Evolutionary conservation across 2,113 vertebrate species (phyloP).

Genomic region (Helogale parvula): DNA sequence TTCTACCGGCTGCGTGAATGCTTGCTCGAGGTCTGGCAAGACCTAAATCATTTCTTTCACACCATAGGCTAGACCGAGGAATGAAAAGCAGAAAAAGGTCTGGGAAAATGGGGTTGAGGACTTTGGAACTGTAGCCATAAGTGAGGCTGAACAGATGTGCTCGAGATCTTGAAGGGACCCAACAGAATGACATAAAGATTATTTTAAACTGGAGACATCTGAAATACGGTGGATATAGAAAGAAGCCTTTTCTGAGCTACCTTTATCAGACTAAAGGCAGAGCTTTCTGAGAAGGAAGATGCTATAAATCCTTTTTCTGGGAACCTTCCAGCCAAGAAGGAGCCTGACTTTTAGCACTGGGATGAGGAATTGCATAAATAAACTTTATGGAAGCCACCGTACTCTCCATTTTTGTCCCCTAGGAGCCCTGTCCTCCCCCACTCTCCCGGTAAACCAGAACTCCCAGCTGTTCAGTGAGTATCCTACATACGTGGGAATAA

Average conservation of each 20-base stretch:
- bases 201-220: background rate
- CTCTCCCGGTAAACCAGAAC: background rate
- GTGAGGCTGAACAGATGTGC: background rate
- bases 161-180: background rate
- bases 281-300: background rate
- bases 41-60: background rate
- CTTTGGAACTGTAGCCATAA: background rate
- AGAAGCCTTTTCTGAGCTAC: background rate
- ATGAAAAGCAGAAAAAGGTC: background rate
- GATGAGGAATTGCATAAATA: background rate
- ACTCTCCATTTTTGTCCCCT: background rate
- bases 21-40: background rate
- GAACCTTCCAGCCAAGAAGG: background rate
- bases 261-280: background rate
- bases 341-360: background rate
- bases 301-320: background rate
- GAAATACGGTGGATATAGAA: background rate
- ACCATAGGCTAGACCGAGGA: background rate
- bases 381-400: background rate
- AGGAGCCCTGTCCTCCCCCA: fast-evolving
- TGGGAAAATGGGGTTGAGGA: background rate
- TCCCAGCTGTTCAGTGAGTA: background rate
- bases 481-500: background rate
- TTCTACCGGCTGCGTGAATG: background rate
- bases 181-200: background rate